A percentile compares a stretch with the other conserved stretches of the same genome.
These are phyloP conservation scores for Caenorhabditis sp. DNA, from an alignment of 2,888 invertebrate species.

Conservation along the genomic window DNA sequence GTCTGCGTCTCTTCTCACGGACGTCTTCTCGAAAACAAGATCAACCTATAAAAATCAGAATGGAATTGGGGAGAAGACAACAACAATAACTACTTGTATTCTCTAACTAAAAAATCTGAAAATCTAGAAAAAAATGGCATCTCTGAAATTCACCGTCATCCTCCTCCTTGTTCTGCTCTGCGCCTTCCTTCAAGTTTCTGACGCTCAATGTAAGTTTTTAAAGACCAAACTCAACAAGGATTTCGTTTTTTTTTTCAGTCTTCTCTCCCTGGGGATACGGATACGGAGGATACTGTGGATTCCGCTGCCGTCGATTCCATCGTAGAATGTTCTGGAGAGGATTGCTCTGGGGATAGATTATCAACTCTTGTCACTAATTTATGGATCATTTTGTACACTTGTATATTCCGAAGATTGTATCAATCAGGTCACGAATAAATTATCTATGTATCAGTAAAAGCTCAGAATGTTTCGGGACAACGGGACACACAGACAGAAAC, in stretches of 20 bases:
- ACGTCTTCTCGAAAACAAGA: conserved; percentile 39
- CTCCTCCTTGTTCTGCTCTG: conserved; percentile 44
- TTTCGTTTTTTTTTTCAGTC: conserved; percentile 32
- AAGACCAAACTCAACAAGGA: not conserved
- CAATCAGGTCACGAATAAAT: conserved; percentile 2
- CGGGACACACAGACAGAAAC: too few relatives aligned
- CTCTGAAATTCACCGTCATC: conserved; percentile 24
- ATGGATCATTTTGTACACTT: conserved; percentile 8
- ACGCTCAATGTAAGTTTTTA: conserved; percentile 46
- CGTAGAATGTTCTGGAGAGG: conserved; percentile 45
- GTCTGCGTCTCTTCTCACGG: conserved; percentile 39
- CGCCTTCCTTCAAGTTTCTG: conserved; percentile 37
- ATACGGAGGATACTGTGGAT: conserved; percentile 31
- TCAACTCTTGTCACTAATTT: not conserved
- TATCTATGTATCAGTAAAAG: not conserved
- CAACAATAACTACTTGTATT: conserved; percentile 5
- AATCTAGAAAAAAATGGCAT: conserved; percentile 23
- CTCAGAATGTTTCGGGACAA: too few relatives aligned
- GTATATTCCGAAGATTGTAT: conserved; percentile 14
- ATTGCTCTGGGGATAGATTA: conserved; percentile 35
- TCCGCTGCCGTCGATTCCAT: conserved; percentile 51
- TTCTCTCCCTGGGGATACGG: conserved; percentile 29
- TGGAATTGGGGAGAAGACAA: conserved; percentile 4
- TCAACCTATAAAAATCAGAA: conserved; percentile 50
- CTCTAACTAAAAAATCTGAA: conserved; percentile 2